phyloP scores from a whole-genome alignment of 1,140 invertebrate genomes.

The Pseudoatta argentina region DNA sequence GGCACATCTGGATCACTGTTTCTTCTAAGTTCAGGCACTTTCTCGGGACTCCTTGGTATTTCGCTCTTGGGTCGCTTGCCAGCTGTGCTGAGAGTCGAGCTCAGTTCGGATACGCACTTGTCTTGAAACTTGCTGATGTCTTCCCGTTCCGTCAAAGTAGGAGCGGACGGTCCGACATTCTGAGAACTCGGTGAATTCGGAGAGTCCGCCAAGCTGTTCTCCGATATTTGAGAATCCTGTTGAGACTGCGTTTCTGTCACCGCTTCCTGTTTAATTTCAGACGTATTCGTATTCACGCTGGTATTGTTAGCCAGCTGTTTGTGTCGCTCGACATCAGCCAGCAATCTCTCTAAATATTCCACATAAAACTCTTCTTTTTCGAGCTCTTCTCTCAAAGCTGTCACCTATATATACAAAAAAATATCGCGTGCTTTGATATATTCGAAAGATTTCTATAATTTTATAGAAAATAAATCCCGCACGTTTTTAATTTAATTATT shows the following conservation, averaged over 20 bases:
- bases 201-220: constrained; percentile 71
- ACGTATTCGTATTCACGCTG: constrained; percentile 9
- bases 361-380: constrained; percentile 96
- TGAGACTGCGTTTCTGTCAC: constrained; percentile 71
- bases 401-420: constrained; percentile 85
- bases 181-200: constrained; percentile 61
- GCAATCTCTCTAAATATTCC: constrained; percentile 93
- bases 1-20: constrained; percentile 86
- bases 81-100: constrained; percentile 80
- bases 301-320: constrained; percentile 85
- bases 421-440: not conserved
- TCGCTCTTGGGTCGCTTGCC: constrained; percentile 84
- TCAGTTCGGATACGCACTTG: constrained; percentile 85
- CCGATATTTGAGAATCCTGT: constrained; percentile 69
- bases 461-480: not conserved
- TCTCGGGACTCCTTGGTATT: constrained; percentile 84
- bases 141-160: constrained; percentile 78
- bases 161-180: constrained; percentile 69
- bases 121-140: constrained; percentile 85
- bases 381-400: constrained; percentile 92
- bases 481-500: constrained; percentile 2
- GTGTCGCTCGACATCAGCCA: constrained; percentile 93
- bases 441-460: not conserved
- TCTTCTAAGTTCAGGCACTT: constrained; percentile 83
- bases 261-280: constrained; percentile 67